Evolutionary conservation across 2,888 invertebrate species (phyloP), one percentile per base, ranked within the genome.

Genomic region (Portevinia maculata): DNA sequence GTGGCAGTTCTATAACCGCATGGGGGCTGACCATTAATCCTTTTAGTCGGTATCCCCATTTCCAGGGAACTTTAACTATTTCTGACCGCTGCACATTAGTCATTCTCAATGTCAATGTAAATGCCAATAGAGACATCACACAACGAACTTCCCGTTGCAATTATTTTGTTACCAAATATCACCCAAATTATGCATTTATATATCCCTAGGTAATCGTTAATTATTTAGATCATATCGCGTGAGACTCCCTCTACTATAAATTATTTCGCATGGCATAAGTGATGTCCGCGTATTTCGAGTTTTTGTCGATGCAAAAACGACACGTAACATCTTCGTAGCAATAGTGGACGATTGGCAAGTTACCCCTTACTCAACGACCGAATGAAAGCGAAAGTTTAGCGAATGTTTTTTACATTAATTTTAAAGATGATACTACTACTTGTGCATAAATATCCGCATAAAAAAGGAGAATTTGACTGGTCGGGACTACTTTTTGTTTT

Each of bases 341-440:
- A 60, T 79, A 73, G 55, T n/a, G n/a, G n/a, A n/a, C n/a, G n/a
- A n/a, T n/a, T 60, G 60, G 28, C 52, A 37, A 13, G 53, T 34
- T 44, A 52, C 55, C 60, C 48, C 41, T 57, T 50, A 17, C 55
- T 15, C 55, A 19, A 13, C 34, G 9, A 64, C 21, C 70, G 34
- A 59, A 78, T 52, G 71, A 79, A 79, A 79, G 79, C 79, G 79
- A 79, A 79, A 79, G 79, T 79, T 79, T 69, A 62, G 50, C 48
- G 53, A 67, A 11, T 70, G 60, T 73, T 79, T 64, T 32, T 46
- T 55, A 60, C 79, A 53, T 79, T 71, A 60, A 60, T 60, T 79
- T 79, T 73, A 57, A 67, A 79, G 73, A 73, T 73, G 79, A 67
- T n/a, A n/a, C n/a, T 79, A 73, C 79, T 73, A 79, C 67, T 79